These are phyloP conservation scores for Drosophila melanica DNA, from an alignment of 1,140 invertebrate genomes.

Conservation along the genomic window DNA sequence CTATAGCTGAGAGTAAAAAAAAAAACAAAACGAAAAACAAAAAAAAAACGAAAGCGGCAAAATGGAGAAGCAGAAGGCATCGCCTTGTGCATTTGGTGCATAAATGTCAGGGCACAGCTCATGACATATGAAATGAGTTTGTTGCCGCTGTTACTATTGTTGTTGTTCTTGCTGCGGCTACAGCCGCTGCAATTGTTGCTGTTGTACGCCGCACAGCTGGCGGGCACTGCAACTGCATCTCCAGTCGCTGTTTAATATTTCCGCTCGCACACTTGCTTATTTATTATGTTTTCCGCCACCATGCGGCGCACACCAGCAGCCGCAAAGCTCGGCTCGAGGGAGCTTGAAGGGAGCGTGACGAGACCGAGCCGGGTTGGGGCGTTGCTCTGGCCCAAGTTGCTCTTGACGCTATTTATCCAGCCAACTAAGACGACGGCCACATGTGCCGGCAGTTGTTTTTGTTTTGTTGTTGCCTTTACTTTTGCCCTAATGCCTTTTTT, in stretches of 20 bases:
- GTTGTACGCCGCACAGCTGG: slow-evolving; percentile 53
- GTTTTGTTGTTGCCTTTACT: background rate
- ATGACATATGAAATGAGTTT: slow-evolving; percentile 77
- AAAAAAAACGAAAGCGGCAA: background rate
- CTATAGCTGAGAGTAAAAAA: slow-evolving; percentile 27
- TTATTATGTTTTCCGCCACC: slow-evolving; percentile 77
- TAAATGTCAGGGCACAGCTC: slow-evolving; percentile 69
- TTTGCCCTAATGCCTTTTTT: slow-evolving; percentile 42
- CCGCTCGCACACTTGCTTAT: slow-evolving; percentile 79
- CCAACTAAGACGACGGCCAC: slow-evolving; percentile 39
- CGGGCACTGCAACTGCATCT: slow-evolving; percentile 48
- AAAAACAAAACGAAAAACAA: background rate
- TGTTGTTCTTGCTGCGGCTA: slow-evolving; percentile 14
- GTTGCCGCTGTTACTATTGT: slow-evolving; percentile 14
- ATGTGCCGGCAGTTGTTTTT: slow-evolving; percentile 17
- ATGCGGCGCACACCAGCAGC: slow-evolving; percentile 50
- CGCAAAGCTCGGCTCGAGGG: background rate
- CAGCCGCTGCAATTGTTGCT: slow-evolving; percentile 9
- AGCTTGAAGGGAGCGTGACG: background rate
- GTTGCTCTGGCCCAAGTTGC: slow-evolving; percentile 36
- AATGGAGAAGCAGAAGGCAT: slow-evolving; percentile 25
- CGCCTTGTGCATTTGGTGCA: slow-evolving; percentile 61
- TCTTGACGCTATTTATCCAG: slow-evolving; percentile 40
- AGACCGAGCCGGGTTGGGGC: background rate
- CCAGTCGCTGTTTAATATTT: slow-evolving; percentile 75